These are phyloP conservation scores for Tachysurus fulvidraco DNA, from an alignment of 2,113 vertebrate species.

Conservation along the genomic window DNA sequence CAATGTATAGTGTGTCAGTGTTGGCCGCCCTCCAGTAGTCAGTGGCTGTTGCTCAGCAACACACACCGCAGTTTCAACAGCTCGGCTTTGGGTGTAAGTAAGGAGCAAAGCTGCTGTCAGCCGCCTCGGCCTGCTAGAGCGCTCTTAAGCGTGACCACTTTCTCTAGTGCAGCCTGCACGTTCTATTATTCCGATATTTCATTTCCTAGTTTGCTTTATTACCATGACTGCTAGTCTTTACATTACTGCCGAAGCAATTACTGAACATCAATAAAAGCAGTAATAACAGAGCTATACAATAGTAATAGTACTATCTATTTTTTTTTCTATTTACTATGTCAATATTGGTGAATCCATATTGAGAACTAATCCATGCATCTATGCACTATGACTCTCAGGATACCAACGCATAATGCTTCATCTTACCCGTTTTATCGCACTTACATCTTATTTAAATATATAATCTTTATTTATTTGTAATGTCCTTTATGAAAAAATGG, in stretches of 20 bases:
- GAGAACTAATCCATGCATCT: background rate
- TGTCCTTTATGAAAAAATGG: too few relatives aligned
- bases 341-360: background rate
- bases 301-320: background rate
- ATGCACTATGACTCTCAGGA: background rate
- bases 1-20: slow-evolving; percentile 61
- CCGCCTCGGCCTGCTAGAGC: slow-evolving; percentile 32
- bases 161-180: slow-evolving; percentile 24
- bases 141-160: slow-evolving; percentile 30
- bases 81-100: slow-evolving; percentile 65
- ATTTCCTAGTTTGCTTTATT: background rate
- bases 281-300: background rate
- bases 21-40: slow-evolving; percentile 71
- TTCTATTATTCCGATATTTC: slow-evolving; percentile 6
- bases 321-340: background rate
- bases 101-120: slow-evolving; percentile 57
- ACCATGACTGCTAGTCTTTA: background rate
- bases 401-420: background rate
- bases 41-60: slow-evolving; percentile 80
- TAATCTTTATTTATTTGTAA: too few relatives aligned
- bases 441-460: too few relatives aligned
- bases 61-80: slow-evolving; percentile 74
- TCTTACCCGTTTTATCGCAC: background rate
- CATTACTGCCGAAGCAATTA: background rate
- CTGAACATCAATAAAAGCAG: background rate